phyloP scores from a whole-genome alignment of 2,888 invertebrate species.

The Macaria liturata region DNA sequence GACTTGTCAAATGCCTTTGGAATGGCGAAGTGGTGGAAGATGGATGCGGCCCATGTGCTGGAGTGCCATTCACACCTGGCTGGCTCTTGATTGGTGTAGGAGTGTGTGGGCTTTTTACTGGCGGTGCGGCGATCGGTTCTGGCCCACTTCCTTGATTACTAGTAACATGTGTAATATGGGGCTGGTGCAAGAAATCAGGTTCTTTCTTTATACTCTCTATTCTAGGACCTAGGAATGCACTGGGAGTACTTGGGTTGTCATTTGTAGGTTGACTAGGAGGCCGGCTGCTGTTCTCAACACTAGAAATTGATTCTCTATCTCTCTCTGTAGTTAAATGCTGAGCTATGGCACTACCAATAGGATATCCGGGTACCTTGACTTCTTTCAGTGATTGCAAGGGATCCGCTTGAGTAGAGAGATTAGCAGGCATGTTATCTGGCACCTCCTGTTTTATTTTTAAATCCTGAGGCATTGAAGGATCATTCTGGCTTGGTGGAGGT shows the following conservation, averaged over 20 bases:
- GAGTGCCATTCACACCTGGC: slow-evolving; percentile 66
- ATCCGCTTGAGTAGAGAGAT: slow-evolving; percentile 83
- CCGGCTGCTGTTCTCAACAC: slow-evolving; percentile 74
- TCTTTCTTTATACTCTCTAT: slow-evolving; percentile 90
- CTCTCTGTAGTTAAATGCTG: slow-evolving; percentile 77
- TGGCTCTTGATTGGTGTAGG: slow-evolving; percentile 81
- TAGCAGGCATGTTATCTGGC: slow-evolving; percentile 77
- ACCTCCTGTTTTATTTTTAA: slow-evolving; percentile 82
- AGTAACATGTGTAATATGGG: slow-evolving; percentile 78
- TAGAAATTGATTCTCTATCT: slow-evolving; percentile 75
- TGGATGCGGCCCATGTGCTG: slow-evolving; percentile 66
- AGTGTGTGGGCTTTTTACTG: slow-evolving; percentile 81
- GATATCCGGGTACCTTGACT: slow-evolving; percentile 90
- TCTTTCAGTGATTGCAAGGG: slow-evolving; percentile 91
- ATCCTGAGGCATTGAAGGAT: slow-evolving; percentile 77
- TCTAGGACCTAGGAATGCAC: slow-evolving; percentile 85
- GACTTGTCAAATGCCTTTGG: slow-evolving; percentile 75
- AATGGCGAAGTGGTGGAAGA: slow-evolving; percentile 78
- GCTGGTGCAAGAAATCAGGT: slow-evolving; percentile 84
- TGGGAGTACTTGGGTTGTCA: slow-evolving; percentile 74
- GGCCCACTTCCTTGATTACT: slow-evolving; percentile 70
- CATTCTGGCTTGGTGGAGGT: slow-evolving; percentile 62
- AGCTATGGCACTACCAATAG: slow-evolving; percentile 80
- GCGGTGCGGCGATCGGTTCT: slow-evolving; percentile 79
- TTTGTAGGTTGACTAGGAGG: slow-evolving; percentile 77